Percentiles rank a stretch among this genome's conserved stretches.
phyloP scores from a whole-genome alignment of 1,140 invertebrate genomes.

The Rhagoletis zephyria region DNA sequence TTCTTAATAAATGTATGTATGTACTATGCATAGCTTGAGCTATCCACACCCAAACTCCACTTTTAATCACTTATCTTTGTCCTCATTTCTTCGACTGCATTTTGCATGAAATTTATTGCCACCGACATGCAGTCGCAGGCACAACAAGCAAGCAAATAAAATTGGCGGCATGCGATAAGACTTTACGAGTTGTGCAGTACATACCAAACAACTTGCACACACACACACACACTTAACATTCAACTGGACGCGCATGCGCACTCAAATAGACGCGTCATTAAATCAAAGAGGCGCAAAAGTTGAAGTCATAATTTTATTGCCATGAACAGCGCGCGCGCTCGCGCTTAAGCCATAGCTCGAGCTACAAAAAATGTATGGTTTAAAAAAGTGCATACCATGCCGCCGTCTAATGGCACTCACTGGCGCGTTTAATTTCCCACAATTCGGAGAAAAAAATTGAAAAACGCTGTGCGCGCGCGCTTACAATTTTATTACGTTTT shows the following conservation, averaged over 20 bases:
- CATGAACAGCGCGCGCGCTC: background rate
- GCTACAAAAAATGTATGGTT: background rate
- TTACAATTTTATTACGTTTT: constrained; percentile 4
- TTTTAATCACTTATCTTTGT: background rate
- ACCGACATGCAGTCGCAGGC: background rate
- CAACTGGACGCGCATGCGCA: constrained; percentile 8
- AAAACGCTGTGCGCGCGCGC: background rate
- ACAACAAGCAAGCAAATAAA: background rate
- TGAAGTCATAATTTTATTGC: constrained; percentile 39
- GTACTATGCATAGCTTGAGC: background rate
- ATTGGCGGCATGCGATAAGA: background rate
- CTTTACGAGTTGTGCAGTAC: background rate
- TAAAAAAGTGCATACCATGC: background rate
- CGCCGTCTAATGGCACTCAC: background rate
- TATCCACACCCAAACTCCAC: background rate
- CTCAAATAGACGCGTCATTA: constrained; percentile 43
- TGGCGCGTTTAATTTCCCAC: background rate
- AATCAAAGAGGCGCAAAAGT: constrained; percentile 30
- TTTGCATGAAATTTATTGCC: constrained; percentile 5
- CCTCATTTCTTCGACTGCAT: background rate
- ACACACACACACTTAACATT: background rate
- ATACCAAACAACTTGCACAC: background rate
- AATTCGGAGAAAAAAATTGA: background rate
- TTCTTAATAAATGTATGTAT: background rate
- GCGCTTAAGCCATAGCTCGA: background rate